phyloP scores from a whole-genome alignment of 2,113 vertebrate species.

The Boulengeromyrus knoepffleri region DNA sequence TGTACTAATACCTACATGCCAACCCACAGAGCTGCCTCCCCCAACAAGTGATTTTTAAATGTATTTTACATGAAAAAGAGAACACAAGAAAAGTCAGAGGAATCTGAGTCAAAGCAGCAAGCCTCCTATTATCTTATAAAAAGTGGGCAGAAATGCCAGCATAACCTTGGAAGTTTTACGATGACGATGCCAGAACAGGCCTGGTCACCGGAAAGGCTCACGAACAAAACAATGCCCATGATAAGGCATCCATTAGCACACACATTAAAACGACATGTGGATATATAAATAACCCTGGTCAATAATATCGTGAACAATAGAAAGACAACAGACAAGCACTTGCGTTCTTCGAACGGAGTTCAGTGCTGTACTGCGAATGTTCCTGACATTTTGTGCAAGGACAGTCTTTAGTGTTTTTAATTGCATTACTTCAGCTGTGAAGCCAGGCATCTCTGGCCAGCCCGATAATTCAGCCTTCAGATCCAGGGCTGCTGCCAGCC shows the following conservation, averaged over 20 bases:
- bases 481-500: neutral
- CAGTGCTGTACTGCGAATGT: neutral
- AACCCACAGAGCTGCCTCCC: too few relatives aligned
- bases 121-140: neutral
- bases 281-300: neutral
- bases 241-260: neutral
- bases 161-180: neutral
- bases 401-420: constrained; percentile 10
- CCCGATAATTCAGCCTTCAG: neutral
- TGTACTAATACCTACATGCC: too few relatives aligned
- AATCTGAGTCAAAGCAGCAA: neutral
- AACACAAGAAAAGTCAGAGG: neutral
- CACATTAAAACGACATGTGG: neutral
- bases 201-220: neutral
- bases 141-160: neutral
- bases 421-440: constrained; percentile 7
- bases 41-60: neutral
- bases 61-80: neutral
- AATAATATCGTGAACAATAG: neutral
- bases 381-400: constrained; percentile 6
- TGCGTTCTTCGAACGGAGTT: neutral
- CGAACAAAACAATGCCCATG: neutral
- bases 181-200: neutral
- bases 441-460: neutral
- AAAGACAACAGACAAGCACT: neutral